Conservation (phyloP, 2,797 vertebrate species). For the Thaleichthys pacificus region DNA sequence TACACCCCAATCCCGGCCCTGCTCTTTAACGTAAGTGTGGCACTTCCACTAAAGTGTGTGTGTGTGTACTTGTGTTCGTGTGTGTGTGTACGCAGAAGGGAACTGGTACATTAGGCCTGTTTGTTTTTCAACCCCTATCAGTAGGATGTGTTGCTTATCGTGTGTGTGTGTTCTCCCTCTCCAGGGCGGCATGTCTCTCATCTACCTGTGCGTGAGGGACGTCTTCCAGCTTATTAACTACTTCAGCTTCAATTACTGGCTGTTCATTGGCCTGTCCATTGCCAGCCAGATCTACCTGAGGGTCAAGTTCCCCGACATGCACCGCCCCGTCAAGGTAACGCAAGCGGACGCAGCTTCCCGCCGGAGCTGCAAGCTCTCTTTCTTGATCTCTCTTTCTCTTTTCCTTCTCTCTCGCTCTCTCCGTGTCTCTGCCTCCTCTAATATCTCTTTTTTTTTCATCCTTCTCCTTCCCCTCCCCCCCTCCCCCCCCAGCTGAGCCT, state of each 20-base stretch:
- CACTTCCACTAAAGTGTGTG: background rate
- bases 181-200: conserved; percentile 78
- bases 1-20: conserved; percentile 83
- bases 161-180: conserved; percentile 15
- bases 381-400: background rate
- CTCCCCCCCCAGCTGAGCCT: conserved; percentile 72
- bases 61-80: background rate
- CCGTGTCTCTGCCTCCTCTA: conserved; percentile 18
- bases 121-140: background rate
- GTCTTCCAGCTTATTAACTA: conserved; percentile 84
- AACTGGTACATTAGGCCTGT: conserved; percentile 5
- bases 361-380: background rate
- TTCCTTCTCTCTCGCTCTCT: background rate
- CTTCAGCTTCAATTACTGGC: conserved; percentile 86
- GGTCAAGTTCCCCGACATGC: conserved; percentile 73
- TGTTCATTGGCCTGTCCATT: conserved; percentile 83
- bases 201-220: conserved; percentile 77
- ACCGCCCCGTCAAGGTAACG: conserved; percentile 77
- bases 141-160: background rate
- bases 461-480: background rate
- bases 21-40: conserved; percentile 78
- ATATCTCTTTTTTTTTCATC: background rate
- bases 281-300: conserved; percentile 81
- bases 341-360: background rate
- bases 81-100: background rate